Evolutionary conservation across 2,113 vertebrate species (phyloP).

Genomic region (Prinia subflava): DNA sequence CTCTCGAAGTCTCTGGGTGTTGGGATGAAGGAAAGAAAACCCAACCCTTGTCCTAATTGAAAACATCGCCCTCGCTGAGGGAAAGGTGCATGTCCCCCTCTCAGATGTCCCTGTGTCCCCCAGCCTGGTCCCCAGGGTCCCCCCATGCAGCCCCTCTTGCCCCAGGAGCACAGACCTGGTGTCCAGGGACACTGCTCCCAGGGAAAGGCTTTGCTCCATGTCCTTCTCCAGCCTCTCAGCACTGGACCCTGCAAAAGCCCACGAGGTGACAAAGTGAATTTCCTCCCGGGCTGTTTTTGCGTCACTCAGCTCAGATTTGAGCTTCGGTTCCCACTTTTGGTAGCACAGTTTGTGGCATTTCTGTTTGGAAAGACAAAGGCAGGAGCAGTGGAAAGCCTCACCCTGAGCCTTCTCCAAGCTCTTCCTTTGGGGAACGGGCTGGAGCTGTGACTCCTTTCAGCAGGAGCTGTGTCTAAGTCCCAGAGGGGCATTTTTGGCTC

Average conservation of each 20-base stretch:
- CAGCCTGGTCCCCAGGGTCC: neutral
- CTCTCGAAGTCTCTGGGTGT: conserved; percentile 38
- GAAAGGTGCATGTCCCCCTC: neutral
- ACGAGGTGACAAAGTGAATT: neutral
- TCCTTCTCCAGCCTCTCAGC: neutral
- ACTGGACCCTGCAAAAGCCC: neutral
- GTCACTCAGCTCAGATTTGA: neutral
- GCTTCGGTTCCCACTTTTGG: neutral
- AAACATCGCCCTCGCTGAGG: neutral
- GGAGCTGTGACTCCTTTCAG: neutral
- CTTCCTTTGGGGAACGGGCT: neutral
- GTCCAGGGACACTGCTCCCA: accelerated
- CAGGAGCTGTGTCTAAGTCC: neutral
- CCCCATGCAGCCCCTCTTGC: neutral
- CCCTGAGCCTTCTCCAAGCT: neutral
- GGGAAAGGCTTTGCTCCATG: neutral
- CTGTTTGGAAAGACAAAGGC: neutral
- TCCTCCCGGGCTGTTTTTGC: neutral
- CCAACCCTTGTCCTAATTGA: neutral
- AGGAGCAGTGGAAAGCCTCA: neutral
- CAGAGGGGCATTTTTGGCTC: neutral
- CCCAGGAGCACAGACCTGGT: neutral
- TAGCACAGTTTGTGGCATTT: neutral
- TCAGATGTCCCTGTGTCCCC: neutral
- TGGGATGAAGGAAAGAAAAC: conserved; percentile 22